Conservation (phyloP, 2,113 vertebrate genomes). For the Notarius quadriscutis region DNA sequence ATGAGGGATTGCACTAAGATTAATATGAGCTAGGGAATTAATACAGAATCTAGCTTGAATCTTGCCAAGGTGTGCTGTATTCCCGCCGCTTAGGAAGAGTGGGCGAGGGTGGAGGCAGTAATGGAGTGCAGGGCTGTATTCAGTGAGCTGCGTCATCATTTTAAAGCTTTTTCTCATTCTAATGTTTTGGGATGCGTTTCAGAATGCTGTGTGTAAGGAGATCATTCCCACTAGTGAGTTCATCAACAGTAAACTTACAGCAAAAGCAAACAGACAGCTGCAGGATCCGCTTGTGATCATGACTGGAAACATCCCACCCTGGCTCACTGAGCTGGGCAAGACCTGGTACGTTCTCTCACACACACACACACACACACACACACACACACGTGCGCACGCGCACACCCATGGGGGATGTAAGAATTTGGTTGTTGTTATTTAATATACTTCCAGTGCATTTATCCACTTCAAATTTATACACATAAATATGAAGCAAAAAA, state of each 20-base stretch:
- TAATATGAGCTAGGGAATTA: background rate
- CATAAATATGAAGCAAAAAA: too few species aligned
- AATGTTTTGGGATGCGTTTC: conserved; percentile 17
- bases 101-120: too few species aligned
- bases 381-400: background rate
- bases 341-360: conserved; percentile 81
- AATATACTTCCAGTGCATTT: background rate
- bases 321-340: conserved; percentile 97
- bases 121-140: background rate
- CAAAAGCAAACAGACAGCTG: conserved; percentile 97
- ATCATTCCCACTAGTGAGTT: conserved; percentile 94
- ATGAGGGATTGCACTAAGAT: background rate
- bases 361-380: background rate
- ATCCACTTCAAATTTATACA: background rate
- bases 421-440: background rate
- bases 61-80: background rate
- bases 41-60: background rate
- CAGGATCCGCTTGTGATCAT: conserved; percentile 99
- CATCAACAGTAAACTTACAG: conserved; percentile 98
- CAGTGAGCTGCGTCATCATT: background rate
- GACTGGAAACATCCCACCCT: conserved; percentile 98
- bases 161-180: background rate
- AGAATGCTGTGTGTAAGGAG: conserved; percentile 97
- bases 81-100: background rate
- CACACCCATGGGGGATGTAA: too few species aligned